phyloP scores from a whole-genome alignment of 2,888 invertebrate genomes.

The Conomelus anceps region DNA sequence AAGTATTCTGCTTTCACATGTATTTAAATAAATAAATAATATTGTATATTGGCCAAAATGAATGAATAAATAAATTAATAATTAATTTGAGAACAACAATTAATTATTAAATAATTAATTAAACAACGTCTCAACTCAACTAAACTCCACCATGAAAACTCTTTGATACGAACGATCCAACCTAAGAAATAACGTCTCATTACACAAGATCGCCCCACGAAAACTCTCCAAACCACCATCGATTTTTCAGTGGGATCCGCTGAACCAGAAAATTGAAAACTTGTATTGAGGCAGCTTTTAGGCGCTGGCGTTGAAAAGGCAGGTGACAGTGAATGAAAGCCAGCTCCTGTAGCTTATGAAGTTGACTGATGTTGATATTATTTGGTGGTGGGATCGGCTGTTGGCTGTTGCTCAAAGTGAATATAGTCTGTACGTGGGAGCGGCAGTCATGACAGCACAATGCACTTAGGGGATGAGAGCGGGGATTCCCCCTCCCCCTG shows the following conservation, averaged over 20 bases:
- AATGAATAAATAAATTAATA: too few relatives aligned
- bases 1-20: too few relatives aligned
- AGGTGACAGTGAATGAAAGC: not conserved
- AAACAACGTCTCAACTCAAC: too few relatives aligned
- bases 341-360: too few relatives aligned
- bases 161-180: too few relatives aligned
- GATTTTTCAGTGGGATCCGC: not conserved
- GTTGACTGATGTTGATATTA: not conserved
- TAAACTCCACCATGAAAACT: too few relatives aligned
- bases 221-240: not conserved
- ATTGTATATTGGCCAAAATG: too few relatives aligned
- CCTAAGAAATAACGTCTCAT: too few relatives aligned
- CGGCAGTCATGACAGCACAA: not conserved
- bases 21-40: too few relatives aligned
- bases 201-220: not conserved
- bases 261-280: not conserved
- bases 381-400: not conserved
- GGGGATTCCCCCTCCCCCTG: not conserved
- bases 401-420: too few relatives aligned
- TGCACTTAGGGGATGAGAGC: not conserved
- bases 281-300: not conserved
- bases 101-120: too few relatives aligned
- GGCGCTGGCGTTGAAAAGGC: not conserved
- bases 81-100: too few relatives aligned
- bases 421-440: not conserved